These are phyloP conservation scores for Argyresthia goedartella DNA, from an alignment of 2,888 invertebrate genomes.

Conservation along the genomic window DNA sequence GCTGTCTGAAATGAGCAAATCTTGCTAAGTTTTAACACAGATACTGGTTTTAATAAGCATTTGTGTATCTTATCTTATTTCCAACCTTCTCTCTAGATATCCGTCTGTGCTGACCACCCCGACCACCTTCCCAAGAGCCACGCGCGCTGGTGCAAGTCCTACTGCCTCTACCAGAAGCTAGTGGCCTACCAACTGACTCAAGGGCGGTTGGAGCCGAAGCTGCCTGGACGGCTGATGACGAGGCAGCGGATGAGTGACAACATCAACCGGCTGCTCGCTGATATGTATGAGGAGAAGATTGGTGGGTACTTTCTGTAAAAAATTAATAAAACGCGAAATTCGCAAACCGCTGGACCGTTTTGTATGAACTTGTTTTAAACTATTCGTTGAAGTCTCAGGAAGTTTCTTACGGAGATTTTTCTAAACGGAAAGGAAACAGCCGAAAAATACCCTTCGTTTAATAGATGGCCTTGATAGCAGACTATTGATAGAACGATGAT, in stretches of 20 bases:
- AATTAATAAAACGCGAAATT: background rate
- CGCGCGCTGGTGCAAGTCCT: slow-evolving; percentile 73
- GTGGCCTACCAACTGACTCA: slow-evolving; percentile 70
- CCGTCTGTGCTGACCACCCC: slow-evolving; percentile 61
- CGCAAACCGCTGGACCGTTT: no score
- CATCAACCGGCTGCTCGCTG: slow-evolving; percentile 56
- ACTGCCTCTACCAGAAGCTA: slow-evolving; percentile 72
- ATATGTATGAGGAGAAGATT: slow-evolving; percentile 57
- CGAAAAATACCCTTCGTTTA: no score
- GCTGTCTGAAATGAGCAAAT: no score
- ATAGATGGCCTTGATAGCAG: no score
- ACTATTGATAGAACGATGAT: no score
- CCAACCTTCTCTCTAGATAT: slow-evolving; percentile 36
- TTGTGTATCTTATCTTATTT: background rate
- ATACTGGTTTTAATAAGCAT: no score
- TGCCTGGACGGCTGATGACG: slow-evolving; percentile 62
- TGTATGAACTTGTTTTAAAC: no score
- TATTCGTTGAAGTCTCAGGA: no score
- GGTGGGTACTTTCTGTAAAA: slow-evolving; percentile 26
- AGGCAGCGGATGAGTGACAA: slow-evolving; percentile 29
- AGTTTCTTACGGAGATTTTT: no score
- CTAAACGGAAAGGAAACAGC: no score
- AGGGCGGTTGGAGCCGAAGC: slow-evolving; percentile 68
- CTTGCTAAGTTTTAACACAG: no score
- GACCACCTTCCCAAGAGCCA: slow-evolving; percentile 67